Evolutionary conservation across 2,797 vertebrate species (phyloP).

Genomic region (Cygnus olor): DNA sequence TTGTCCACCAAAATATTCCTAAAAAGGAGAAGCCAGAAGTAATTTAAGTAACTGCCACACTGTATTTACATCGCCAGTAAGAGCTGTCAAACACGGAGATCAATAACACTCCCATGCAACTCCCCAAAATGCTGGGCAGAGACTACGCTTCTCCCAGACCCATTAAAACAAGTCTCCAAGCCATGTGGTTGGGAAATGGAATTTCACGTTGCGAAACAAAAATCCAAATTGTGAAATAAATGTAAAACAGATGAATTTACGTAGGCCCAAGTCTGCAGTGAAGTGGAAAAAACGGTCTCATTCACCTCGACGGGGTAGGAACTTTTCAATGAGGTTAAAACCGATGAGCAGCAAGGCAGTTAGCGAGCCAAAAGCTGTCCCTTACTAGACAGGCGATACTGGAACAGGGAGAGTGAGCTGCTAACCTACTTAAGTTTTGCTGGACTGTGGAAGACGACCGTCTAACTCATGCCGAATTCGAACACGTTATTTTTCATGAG

Average conservation of each 20-base stretch:
- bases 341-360: not conserved
- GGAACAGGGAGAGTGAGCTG: not conserved
- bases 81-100: not conserved
- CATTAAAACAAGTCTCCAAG: not conserved
- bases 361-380: not conserved
- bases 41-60: not conserved
- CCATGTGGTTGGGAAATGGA: not conserved
- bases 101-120: not conserved
- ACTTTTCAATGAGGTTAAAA: not conserved
- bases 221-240: not conserved
- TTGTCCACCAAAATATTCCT: slow-evolving; percentile 99
- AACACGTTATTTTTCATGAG: not conserved
- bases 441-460: not conserved
- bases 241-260: slow-evolving; percentile 14
- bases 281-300: not conserved
- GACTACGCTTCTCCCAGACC: not conserved
- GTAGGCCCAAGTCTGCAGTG: not conserved
- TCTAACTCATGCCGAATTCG: not conserved
- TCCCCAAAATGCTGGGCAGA: not conserved
- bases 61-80: not conserved
- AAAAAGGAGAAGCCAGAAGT: slow-evolving; percentile 29
- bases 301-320: not conserved
- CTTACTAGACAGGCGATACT: not conserved
- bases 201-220: not conserved
- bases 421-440: not conserved